Percentiles rank a stretch among this genome's conserved stretches.
phyloP scores from a whole-genome alignment of 2,113 vertebrate genomes.

The Sorex araneus region DNA sequence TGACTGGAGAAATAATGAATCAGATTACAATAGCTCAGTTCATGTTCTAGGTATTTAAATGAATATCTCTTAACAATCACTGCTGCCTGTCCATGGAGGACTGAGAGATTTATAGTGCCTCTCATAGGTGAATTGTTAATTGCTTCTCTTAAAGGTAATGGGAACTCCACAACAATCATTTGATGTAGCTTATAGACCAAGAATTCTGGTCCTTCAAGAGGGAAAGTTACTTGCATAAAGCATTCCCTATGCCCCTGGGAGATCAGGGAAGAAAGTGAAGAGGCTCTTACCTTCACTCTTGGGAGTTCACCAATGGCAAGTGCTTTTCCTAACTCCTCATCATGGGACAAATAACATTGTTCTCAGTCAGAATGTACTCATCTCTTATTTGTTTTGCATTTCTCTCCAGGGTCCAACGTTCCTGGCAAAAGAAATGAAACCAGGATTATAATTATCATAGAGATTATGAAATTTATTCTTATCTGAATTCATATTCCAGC shows the following conservation, averaged over 20 bases:
- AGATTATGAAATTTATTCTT: conserved; percentile 76
- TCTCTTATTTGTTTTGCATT: neutral
- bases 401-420: conserved; percentile 69
- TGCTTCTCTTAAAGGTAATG: conserved; percentile 36
- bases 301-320: conserved; percentile 29
- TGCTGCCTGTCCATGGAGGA: neutral
- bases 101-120: conserved; percentile 23
- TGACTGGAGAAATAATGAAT: conserved; percentile 40
- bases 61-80: conserved; percentile 2
- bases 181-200: conserved; percentile 29
- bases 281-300: conserved; percentile 22
- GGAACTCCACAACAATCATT: conserved; percentile 15
- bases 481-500: conserved; percentile 61
- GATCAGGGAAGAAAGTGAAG: neutral
- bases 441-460: conserved; percentile 51
- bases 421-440: conserved; percentile 73
- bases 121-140: conserved; percentile 33
- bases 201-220: neutral
- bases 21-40: conserved; percentile 28
- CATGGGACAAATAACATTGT: conserved; percentile 56
- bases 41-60: conserved; percentile 21
- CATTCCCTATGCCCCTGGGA: neutral
- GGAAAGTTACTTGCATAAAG: conserved; percentile 35
- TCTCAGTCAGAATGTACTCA: conserved; percentile 39
- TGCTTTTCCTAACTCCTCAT: conserved; percentile 42